Conservation (phyloP, 2,888 invertebrate genomes). For the Meta bourneti region DNA sequence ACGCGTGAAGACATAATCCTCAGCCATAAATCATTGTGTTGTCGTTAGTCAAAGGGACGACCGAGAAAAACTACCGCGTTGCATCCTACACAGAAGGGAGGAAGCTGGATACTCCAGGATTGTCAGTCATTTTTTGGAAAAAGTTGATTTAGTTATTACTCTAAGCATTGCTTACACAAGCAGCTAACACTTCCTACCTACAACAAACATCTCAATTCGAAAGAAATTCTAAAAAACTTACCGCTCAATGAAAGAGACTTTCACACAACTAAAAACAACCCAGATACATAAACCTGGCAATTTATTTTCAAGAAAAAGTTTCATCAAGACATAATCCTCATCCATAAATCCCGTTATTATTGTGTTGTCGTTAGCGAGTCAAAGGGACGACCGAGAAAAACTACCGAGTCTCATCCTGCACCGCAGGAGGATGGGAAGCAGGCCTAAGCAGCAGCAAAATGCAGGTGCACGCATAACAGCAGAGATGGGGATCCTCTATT, state of each 20-base stretch:
- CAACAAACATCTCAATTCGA: background rate
- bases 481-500: constrained; percentile 16
- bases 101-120: too few relatives aligned
- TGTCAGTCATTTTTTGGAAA: too few relatives aligned
- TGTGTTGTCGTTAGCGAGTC: too few relatives aligned
- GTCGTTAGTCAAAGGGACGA: too few relatives aligned
- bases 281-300: background rate
- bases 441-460: constrained; percentile 23
- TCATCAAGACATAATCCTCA: background rate
- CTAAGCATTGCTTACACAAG: too few relatives aligned
- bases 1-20: too few relatives aligned
- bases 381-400: background rate
- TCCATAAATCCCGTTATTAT: background rate
- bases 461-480: constrained; percentile 38
- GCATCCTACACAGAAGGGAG: too few relatives aligned
- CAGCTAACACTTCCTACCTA: too few relatives aligned
- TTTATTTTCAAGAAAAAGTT: too few relatives aligned
- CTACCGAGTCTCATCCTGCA: background rate
- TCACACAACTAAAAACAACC: background rate
- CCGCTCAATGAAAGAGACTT: background rate
- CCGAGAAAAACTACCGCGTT: too few relatives aligned
- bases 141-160: too few relatives aligned
- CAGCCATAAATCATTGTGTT: too few relatives aligned
- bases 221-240: background rate
- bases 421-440: background rate